Conservation (phyloP, 2,888 invertebrate species). For the Tipula confusa region DNA sequence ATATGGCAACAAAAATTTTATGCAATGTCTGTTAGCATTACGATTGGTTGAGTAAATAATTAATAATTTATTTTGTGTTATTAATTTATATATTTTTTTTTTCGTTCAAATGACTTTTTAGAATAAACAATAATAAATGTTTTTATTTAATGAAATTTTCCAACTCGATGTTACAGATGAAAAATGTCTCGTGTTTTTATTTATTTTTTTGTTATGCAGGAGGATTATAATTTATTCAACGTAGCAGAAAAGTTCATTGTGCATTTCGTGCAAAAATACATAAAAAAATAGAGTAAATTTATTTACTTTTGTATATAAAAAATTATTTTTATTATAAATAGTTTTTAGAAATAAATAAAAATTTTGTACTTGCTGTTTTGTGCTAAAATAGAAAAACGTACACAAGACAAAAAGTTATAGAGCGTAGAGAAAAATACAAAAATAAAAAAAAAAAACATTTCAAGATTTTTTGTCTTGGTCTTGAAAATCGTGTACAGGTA, state of each 20-base stretch:
- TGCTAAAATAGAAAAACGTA: neutral
- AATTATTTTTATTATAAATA: neutral
- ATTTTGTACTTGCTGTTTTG: neutral
- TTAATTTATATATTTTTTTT: too few relatives aligned
- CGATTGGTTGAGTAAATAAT: neutral
- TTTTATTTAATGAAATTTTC: neutral
- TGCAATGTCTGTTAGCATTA: neutral
- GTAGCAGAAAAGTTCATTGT: neutral
- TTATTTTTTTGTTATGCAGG: too few relatives aligned
- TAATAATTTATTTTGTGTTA: neutral
- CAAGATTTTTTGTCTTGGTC: too few relatives aligned
- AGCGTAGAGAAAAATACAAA: neutral
- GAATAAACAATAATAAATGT: conserved; percentile 5
- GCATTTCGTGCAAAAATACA: neutral
- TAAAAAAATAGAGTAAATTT: neutral
- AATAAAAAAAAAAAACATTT: neutral
- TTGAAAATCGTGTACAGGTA: neutral
- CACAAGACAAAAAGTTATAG: neutral
- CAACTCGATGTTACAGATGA: neutral
- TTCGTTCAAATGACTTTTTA: neutral
- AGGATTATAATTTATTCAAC: neutral
- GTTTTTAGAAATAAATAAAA: neutral
- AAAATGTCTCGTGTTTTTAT: neutral
- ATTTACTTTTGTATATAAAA: neutral
- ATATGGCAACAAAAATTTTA: too few relatives aligned